phyloP scores from a whole-genome alignment of 2,888 invertebrate genomes.

The Leucophora obtusa region DNA sequence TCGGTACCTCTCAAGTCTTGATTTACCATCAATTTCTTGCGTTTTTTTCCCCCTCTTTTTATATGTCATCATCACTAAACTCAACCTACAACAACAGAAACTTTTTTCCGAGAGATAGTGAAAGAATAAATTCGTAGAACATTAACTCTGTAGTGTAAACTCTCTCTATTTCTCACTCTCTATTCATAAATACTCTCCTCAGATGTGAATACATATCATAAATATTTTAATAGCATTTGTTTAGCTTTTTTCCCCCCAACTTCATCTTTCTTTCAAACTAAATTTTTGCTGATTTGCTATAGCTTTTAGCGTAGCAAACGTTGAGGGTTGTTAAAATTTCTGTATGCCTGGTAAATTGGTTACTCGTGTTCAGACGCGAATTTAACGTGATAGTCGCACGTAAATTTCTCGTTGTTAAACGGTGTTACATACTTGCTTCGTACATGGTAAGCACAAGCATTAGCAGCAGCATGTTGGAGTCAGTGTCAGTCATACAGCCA shows the following conservation, averaged over 20 bases:
- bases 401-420: constrained; percentile 63
- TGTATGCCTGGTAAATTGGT: constrained; percentile 66
- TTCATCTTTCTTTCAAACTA: neutral
- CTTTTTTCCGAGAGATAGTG: neutral
- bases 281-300: neutral
- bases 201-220: neutral
- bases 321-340: constrained; percentile 31
- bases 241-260: neutral
- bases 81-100: neutral
- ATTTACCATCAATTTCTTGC: too few species aligned
- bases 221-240: neutral
- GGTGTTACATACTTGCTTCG: constrained; percentile 57
- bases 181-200: neutral
- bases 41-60: too few species aligned
- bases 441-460: constrained; percentile 4
- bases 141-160: neutral
- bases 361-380: constrained; percentile 68
- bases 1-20: too few species aligned
- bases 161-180: neutral
- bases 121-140: neutral
- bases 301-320: constrained; percentile 11
- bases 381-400: constrained; percentile 57
- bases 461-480: neutral
- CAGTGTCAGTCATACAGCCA: constrained; percentile 21
- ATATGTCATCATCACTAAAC: too few species aligned